A percentile compares a stretch with the other conserved stretches of the same genome.
phyloP scores from a whole-genome alignment of 2,888 invertebrate genomes.

The Arrhopalites spinosus region DNA sequence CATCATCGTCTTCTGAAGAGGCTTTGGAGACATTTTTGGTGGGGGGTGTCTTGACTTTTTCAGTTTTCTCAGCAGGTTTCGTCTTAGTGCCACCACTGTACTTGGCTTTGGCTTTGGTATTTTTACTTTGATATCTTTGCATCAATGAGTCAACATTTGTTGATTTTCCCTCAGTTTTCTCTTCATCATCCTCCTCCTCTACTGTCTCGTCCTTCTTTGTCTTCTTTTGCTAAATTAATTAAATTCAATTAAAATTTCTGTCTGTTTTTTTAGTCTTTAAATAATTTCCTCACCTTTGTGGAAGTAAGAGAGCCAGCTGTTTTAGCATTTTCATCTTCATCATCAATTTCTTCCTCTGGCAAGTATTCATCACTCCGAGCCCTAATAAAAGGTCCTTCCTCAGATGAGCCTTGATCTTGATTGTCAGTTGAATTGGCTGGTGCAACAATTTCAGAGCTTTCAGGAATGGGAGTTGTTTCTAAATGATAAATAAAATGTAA shows the following conservation, averaged over 20 bases:
- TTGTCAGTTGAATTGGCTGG: constrained; percentile 29
- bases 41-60: constrained; percentile 28
- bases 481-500: neutral
- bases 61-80: constrained; percentile 22
- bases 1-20: constrained; percentile 34
- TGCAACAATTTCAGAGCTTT: constrained; percentile 15
- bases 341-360: constrained; percentile 42
- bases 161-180: constrained; percentile 33
- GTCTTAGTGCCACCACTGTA: constrained; percentile 43
- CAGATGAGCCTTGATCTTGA: constrained; percentile 39
- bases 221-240: constrained; percentile 34
- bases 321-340: constrained; percentile 18
- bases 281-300: too few species aligned
- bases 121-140: constrained; percentile 52
- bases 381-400: constrained; percentile 43
- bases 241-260: neutral
- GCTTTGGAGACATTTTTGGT: constrained; percentile 25
- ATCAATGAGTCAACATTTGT: constrained; percentile 52
- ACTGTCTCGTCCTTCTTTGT: constrained; percentile 48
- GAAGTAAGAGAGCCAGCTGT: too few species aligned
- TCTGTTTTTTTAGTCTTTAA: too few species aligned
- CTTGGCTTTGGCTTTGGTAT: constrained; percentile 45
- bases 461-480: constrained; percentile 34
- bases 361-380: constrained; percentile 54
- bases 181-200: constrained; percentile 51